phyloP scores from a whole-genome alignment of 2,797 vertebrate genomes.

The Hephaestus fuliginosus region DNA sequence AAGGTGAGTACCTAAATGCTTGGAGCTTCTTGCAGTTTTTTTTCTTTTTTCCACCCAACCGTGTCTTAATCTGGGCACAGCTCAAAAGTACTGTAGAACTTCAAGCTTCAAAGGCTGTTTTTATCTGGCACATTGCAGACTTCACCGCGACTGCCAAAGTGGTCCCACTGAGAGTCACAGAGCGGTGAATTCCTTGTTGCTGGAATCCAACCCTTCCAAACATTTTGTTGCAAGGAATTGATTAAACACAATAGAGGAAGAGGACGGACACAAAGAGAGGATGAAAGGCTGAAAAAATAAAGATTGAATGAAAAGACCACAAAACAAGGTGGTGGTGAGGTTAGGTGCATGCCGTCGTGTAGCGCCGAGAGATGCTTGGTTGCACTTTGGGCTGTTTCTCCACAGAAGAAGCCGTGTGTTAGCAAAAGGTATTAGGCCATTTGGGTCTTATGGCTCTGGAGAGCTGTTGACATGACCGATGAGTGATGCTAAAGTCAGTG shows the following conservation, averaged over 20 bases:
- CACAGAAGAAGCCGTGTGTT: conserved; percentile 22
- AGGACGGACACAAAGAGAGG: conserved; percentile 14
- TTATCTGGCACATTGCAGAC: conserved; percentile 54
- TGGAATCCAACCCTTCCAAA: conserved; percentile 45
- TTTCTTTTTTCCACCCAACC: conserved; percentile 20
- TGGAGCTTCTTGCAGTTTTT: conserved; percentile 23
- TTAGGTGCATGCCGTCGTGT: conserved; percentile 12
- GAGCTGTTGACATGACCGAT: conserved; percentile 42
- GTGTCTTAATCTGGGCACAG: conserved; percentile 50
- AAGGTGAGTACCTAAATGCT: conserved; percentile 80
- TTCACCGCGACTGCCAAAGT: conserved; percentile 54
- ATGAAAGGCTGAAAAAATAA: neutral
- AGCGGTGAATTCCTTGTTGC: conserved; percentile 19
- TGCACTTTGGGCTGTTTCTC: conserved; percentile 27
- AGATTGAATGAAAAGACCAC: neutral
- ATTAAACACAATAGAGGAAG: conserved; percentile 44
- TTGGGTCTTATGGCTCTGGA: conserved; percentile 15
- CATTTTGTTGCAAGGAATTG: conserved; percentile 39
- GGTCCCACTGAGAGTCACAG: conserved; percentile 46
- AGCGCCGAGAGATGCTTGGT: conserved; percentile 15
- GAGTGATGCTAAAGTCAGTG: conserved; percentile 44
- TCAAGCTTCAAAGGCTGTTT: conserved; percentile 65
- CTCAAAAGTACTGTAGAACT: conserved; percentile 49
- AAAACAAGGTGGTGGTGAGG: conserved; percentile 22
- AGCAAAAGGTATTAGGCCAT: conserved; percentile 26